Base-by-base conservation (phyloP, 2,888 invertebrate species). In the Epirrhoe tristata region DNA sequence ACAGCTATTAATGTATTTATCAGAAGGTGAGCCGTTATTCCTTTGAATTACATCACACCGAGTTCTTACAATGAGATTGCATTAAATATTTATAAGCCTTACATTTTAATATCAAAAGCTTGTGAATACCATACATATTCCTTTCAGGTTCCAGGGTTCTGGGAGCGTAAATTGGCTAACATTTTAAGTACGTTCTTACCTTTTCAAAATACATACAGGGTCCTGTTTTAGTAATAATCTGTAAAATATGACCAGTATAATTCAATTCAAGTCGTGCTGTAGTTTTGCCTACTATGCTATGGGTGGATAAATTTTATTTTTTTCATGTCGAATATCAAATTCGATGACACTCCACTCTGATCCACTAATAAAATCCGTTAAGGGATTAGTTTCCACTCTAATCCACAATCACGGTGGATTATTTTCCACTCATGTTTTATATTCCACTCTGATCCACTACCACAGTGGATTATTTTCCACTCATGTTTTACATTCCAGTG, bases 1-100 rank as follows among this genome's bases (percentile, higher is more conserved):
- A 65, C 53, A 50, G 31, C 63, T 58, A 66, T 55, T 68, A 71
- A 66, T 66, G 62, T 71, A 69, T 72, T 70, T 71, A 74, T 73
- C 67, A 72, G 58, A 66, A 64, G 64, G 66, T 66, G 58, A 59
- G 39, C 16, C 34, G 53, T 62, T 67, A 61, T 61, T 69, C 64
- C 74, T 65, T 73, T 78, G 80, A 81, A 81, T 81, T 80, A 83
- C 80, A 77, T 74, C 75, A 74, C 76, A 48, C 77, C 66, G 75
- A 72, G 77, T 81, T 78, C 78, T 80, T 77, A 83, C 83, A 84
- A 86, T 78, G 81, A 83, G 80, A 87, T 87, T 87, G 81, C 86
- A 87, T 87, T 85, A 87, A 83, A 87, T 87, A 86, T 87, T 85
- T 87, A 87, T 87, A 83, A 86, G 83, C 75, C 73, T 74, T 78